Percentiles rank a stretch among this genome's conserved stretches.
Conservation (phyloP, 2,888 invertebrate genomes). For the Eupithecia vulgata region DNA sequence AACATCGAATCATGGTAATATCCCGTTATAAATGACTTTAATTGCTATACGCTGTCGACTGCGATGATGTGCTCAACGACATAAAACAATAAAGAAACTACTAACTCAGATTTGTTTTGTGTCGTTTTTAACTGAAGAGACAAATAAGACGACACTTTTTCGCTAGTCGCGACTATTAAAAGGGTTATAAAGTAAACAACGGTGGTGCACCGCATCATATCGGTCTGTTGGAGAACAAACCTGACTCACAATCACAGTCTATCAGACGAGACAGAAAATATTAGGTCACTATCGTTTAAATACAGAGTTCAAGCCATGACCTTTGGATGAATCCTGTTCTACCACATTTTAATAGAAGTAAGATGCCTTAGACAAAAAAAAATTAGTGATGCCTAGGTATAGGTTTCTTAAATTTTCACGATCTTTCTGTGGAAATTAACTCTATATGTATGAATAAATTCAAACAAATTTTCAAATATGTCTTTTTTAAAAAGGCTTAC, state of each 20-base stretch:
- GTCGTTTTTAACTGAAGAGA: neutral
- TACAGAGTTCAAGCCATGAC: conserved; percentile 8
- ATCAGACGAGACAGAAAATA: neutral
- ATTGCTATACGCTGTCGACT: too few species aligned
- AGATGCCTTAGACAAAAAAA: conserved; percentile 1
- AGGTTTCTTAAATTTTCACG: neutral
- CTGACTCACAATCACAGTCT: neutral
- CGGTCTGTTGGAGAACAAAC: neutral
- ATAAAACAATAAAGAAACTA: neutral
- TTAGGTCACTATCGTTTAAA: neutral
- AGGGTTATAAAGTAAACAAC: neutral
- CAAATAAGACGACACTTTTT: neutral
- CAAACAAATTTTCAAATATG: too few species aligned
- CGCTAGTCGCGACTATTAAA: neutral
- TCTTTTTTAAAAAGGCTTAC: too few species aligned
- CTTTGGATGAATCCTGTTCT: conserved; percentile 2
- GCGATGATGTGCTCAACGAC: neutral
- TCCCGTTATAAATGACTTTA: too few species aligned
- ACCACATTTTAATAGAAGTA: neutral
- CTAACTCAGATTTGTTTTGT: neutral
- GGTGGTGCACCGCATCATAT: neutral
- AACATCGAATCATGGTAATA: too few species aligned
- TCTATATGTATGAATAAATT: too few species aligned
- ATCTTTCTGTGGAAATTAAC: neutral
- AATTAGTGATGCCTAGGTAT: neutral